A percentile compares a stretch with the other conserved stretches of the same genome.
These are phyloP conservation scores for Jordanella pulchra DNA, from an alignment of 2,797 vertebrate genomes.

Conservation along the genomic window DNA sequence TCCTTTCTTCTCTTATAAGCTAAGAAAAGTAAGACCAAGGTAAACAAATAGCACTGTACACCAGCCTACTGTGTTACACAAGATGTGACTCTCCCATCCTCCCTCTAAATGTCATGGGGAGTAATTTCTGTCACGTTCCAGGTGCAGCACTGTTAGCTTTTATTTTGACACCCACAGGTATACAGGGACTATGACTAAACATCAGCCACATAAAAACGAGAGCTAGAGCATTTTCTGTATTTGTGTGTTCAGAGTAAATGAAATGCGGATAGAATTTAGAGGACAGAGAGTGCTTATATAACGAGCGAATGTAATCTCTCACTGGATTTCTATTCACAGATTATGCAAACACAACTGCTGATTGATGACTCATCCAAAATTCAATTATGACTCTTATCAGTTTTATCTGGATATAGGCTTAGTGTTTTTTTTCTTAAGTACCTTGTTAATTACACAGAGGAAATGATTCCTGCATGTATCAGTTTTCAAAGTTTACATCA, in stretches of 20 bases:
- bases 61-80: constrained; percentile 52
- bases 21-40: constrained; percentile 60
- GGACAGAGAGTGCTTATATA: constrained; percentile 64
- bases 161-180: constrained; percentile 63
- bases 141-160: constrained; percentile 57
- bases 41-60: constrained; percentile 52
- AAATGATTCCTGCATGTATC: constrained; percentile 44
- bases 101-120: constrained; percentile 48
- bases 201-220: constrained; percentile 61
- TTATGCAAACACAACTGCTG: constrained; percentile 73
- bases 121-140: constrained; percentile 58
- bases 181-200: constrained; percentile 45
- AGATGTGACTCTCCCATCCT: constrained; percentile 46
- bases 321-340: constrained; percentile 65
- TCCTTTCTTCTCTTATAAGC: constrained; percentile 51
- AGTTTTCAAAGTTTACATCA: constrained; percentile 26
- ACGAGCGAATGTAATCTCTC: constrained; percentile 72
- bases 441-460: constrained; percentile 57
- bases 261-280: constrained; percentile 60
- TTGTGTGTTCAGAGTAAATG: constrained; percentile 48
- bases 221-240: constrained; percentile 25
- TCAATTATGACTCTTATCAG: constrained; percentile 72
- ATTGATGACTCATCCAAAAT: constrained; percentile 72
- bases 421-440: constrained; percentile 35
- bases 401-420: constrained; percentile 72